Evolutionary conservation across 2,888 invertebrate species (phyloP).

Genomic region (Orchestes rusci): DNA sequence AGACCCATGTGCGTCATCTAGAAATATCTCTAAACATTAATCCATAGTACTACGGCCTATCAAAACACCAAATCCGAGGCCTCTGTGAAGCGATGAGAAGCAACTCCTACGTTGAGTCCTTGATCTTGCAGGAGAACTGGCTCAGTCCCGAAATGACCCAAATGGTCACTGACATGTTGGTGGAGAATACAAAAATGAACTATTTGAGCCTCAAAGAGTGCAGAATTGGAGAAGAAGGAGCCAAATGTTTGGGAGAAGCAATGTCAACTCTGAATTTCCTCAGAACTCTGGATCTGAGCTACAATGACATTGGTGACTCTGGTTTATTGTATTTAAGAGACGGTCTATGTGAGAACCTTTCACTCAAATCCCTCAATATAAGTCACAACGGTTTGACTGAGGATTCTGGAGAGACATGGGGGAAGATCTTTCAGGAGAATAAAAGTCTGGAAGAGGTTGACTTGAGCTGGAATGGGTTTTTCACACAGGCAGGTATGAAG

Average conservation of each 20-base stretch:
- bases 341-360: constrained; percentile 37
- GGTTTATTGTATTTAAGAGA: constrained; percentile 39
- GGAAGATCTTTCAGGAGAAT: constrained; percentile 41
- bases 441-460: constrained; percentile 44
- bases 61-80: constrained; percentile 37
- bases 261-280: constrained; percentile 37
- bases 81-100: constrained; percentile 38
- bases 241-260: constrained; percentile 38
- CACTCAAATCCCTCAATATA: constrained; percentile 43
- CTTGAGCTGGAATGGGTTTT: constrained; percentile 50
- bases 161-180: constrained; percentile 40
- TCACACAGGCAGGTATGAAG: constrained; percentile 37
- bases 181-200: constrained; percentile 37
- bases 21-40: background rate
- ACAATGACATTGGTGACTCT: constrained; percentile 44
- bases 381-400: constrained; percentile 48
- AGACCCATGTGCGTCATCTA: background rate
- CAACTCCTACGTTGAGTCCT: constrained; percentile 37
- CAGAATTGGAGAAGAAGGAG: constrained; percentile 42
- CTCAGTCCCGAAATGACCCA: constrained; percentile 39
- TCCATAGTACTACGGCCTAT: constrained; percentile 39
- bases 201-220: constrained; percentile 42
- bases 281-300: constrained; percentile 41
- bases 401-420: constrained; percentile 39
- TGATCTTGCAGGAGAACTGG: constrained; percentile 43